Conservation (phyloP, 2,888 invertebrate species). For the Artemia sp. region DNA sequence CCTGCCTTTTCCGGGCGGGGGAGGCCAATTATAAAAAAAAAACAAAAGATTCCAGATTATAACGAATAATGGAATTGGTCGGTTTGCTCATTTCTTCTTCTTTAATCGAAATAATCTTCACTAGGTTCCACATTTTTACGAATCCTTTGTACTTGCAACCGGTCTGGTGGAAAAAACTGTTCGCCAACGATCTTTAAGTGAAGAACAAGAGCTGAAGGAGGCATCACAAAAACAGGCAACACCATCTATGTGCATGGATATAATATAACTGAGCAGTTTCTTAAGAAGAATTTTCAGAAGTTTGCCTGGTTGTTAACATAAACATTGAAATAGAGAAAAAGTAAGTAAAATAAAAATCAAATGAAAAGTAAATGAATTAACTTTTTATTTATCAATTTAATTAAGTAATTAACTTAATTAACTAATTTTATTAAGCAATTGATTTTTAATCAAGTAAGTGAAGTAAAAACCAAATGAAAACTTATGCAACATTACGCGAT, state of each 20-base stretch:
- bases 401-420: no score
- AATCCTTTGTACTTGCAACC: background rate
- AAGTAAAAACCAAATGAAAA: no score
- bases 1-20: no score
- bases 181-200: background rate
- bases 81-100: no score
- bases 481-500: no score
- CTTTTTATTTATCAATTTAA: no score
- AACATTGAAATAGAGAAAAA: constrained; percentile 68
- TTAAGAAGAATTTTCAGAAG: constrained; percentile 53
- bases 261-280: constrained; percentile 54
- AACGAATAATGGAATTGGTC: no score
- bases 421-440: no score
- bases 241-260: constrained; percentile 49
- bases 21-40: no score
- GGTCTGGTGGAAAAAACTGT: background rate
- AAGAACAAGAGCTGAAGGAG: constrained; percentile 1
- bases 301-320: constrained; percentile 58
- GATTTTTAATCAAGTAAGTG: no score
- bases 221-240: constrained; percentile 33
- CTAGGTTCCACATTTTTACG: background rate
- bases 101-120: background rate
- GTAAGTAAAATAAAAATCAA: constrained; percentile 34
- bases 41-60: no score
- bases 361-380: background rate